Percentiles rank a stretch among this genome's conserved stretches.
Evolutionary conservation across 2,888 invertebrate species (phyloP).

Genomic region (Molanna angustata): DNA sequence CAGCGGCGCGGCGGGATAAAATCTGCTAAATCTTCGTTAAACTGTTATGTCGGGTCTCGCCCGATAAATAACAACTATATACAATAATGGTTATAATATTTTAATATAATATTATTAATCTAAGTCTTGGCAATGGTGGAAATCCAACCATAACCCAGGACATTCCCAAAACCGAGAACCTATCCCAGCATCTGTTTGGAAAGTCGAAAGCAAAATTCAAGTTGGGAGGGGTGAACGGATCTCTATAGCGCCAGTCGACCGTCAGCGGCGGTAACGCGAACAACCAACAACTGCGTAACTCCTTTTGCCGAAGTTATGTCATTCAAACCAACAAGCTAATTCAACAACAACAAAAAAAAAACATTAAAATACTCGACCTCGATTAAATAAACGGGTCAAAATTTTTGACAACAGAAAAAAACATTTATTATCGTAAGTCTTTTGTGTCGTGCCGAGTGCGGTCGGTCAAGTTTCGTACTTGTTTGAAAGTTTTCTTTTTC

Average conservation of each 20-base stretch:
- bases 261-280: slow-evolving; percentile 20
- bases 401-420: background rate
- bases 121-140: no score
- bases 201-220: slow-evolving; percentile 11
- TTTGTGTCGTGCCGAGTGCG: no score
- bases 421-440: no score
- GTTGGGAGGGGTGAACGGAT: slow-evolving; percentile 8
- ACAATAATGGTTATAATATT: no score
- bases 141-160: slow-evolving; percentile 10
- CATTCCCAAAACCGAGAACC: background rate
- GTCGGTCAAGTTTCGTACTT: no score
- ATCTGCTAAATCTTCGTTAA: no score
- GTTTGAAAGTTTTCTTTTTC: no score
- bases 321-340: background rate
- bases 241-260: slow-evolving; percentile 22
- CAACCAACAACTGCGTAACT: slow-evolving; percentile 15
- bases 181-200: slow-evolving; percentile 20
- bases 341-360: background rate
- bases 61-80: no score
- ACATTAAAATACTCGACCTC: background rate
- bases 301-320: background rate
- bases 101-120: no score
- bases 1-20: no score
- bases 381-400: background rate
- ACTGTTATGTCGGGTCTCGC: no score